phyloP scores from a whole-genome alignment of 2,888 invertebrate genomes.

The Amphipoea lucens region DNA sequence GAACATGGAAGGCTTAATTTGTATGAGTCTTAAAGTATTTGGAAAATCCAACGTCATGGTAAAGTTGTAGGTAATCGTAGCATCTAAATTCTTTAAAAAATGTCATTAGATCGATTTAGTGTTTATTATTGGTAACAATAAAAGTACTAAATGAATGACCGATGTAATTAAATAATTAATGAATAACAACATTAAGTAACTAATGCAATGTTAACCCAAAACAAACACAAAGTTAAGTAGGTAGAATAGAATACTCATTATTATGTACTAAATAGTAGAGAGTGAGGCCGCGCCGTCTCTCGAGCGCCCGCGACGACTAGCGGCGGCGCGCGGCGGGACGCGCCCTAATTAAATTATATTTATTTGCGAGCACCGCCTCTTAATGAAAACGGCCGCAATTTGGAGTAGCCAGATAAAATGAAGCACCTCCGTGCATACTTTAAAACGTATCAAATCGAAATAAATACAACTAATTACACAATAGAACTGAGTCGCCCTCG shows the following conservation, averaged over 20 bases:
- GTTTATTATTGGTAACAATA: background rate
- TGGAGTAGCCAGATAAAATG: slow-evolving; percentile 66
- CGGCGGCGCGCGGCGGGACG: slow-evolving; percentile 32
- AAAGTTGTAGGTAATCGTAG: background rate
- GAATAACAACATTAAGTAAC: slow-evolving; percentile 4
- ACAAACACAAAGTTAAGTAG: slow-evolving; percentile 20
- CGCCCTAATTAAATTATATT: slow-evolving; percentile 81
- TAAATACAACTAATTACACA: slow-evolving; percentile 81
- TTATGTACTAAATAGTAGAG: background rate
- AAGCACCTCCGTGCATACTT: slow-evolving; percentile 82
- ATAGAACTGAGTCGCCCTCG: slow-evolving; percentile 69
- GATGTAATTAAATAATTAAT: background rate
- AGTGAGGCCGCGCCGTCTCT: background rate
- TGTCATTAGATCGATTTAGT: background rate
- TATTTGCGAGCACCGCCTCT: slow-evolving; percentile 74
- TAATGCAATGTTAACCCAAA: slow-evolving; percentile 33
- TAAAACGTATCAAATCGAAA: slow-evolving; percentile 83
- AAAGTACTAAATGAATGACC: background rate
- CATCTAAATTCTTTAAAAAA: background rate
- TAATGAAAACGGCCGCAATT: slow-evolving; percentile 82
- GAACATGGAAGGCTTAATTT: background rate
- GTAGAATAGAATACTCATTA: too few relatives aligned
- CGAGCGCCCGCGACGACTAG: slow-evolving; percentile 35
- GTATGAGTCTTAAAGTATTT: background rate
- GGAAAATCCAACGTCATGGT: background rate